These are phyloP conservation scores for Thunnus thynnus DNA, from an alignment of 2,113 vertebrate species.

Conservation along the genomic window DNA sequence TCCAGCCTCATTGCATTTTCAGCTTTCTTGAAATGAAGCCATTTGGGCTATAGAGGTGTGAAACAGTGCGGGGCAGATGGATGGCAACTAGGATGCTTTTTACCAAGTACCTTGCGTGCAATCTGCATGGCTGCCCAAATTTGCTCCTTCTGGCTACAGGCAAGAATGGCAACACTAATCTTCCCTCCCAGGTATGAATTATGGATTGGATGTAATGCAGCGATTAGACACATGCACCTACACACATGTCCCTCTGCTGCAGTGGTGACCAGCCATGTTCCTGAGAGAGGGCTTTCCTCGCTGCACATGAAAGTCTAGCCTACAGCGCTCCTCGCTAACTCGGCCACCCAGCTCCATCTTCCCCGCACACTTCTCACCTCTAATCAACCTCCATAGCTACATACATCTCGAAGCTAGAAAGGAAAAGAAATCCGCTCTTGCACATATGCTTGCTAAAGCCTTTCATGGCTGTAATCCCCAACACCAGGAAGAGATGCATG, in stretches of 20 bases:
- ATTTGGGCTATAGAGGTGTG: not conserved
- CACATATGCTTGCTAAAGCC: slow-evolving; percentile 55
- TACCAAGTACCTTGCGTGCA: slow-evolving; percentile 39
- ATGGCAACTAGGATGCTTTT: slow-evolving; percentile 8
- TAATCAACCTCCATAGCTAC: slow-evolving; percentile 55
- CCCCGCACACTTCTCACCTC: slow-evolving; percentile 41
- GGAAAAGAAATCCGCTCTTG: slow-evolving; percentile 34
- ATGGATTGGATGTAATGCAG: slow-evolving; percentile 67
- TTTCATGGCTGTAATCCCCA: slow-evolving; percentile 66
- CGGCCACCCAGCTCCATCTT: slow-evolving; percentile 21
- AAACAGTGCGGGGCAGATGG: not conserved
- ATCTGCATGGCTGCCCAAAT: slow-evolving; percentile 65
- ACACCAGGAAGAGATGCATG: slow-evolving; percentile 65
- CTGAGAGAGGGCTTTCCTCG: slow-evolving; percentile 9
- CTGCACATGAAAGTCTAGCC: slow-evolving; percentile 13
- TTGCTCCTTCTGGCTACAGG: slow-evolving; percentile 32
- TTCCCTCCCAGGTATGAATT: slow-evolving; percentile 66
- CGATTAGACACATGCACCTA: slow-evolving; percentile 56
- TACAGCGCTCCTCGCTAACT: not conserved
- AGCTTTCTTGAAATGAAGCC: not conserved
- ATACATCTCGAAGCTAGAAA: slow-evolving; percentile 33
- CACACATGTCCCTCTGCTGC: slow-evolving; percentile 15
- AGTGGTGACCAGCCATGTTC: slow-evolving; percentile 13
- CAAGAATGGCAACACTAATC: slow-evolving; percentile 42
- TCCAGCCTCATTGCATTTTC: not conserved